Base-by-base conservation (phyloP, 2,888 invertebrate species). In the Ormyrus labotus region DNA sequence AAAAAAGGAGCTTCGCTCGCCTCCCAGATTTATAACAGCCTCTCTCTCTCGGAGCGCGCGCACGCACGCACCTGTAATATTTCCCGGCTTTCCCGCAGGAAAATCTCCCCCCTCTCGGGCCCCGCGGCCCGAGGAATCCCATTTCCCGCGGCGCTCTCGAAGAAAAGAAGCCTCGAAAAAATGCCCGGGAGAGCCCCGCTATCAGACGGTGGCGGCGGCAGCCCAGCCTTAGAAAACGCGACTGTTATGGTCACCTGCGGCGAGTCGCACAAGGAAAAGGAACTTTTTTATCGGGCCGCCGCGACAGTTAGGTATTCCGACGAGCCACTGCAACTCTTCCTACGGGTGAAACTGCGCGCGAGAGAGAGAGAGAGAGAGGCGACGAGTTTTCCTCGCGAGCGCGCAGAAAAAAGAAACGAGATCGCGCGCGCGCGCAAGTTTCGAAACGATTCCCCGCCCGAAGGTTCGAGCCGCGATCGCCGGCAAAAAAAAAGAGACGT, bases 291-390 rank as follows among this genome's bases (percentile, higher is more conserved):
- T 76, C 57, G 60, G 34, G 34, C 58, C 72, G 64, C 55, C 70
- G 79, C 69, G 82, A 82, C 82, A 82, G 82, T 82, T 79, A 81
- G 81, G 78, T 74, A 82, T 81, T 80, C 80, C 80, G 57, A 34
- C 34, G 68, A 64, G 50, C 53, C 67, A 72, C 70, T 64, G 58
- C 73, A 64, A 69, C 74, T 79, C 74, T 78, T 78, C 80, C 65
- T 73, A 64, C n/a, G 61, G 63, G 81, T 81, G 81, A 81, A 81
- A 81, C 78, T 81, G 58, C 73, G 70, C 19, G 57, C 55, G 51
- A 67, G 57, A 68, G 50, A 68, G 50, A 60, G 34, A 53, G 53
- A 51, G 34, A 19, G 48, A 10, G 68, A 61, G 69, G 34, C 34
- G 70, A 72, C 72, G 72, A 71, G 77, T 81, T 81, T 81, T 73